Base-by-base conservation (phyloP, 2,888 invertebrate species). In the Hololepta plana region DNA sequence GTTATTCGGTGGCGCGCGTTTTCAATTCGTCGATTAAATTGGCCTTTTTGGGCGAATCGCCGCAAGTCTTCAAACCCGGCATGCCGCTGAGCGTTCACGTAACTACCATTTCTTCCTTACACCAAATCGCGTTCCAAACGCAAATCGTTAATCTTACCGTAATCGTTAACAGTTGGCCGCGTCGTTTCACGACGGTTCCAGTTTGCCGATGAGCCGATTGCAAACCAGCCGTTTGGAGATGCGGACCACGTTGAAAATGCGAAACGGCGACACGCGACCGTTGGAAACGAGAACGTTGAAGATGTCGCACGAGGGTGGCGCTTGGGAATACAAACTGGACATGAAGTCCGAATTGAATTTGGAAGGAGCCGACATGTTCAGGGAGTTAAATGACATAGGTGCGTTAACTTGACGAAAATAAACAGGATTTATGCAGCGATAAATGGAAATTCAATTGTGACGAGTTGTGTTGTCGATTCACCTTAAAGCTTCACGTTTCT, bases 11-110 rank as follows among this genome's bases (percentile, higher is more conserved):
- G 31, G 80, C 90, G 0, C 61, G 88, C 37, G 72, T 95, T 25
- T 88, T 75, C 49, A 87, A 88, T 56, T 85, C 88, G 0, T 80
- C 80, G 4, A 63, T 90, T 4, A 68, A 72, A 27, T 65, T 93
- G 2, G 64, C 71, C 17, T 87, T 93, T 53, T 61, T 93, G 2
- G 95, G 93, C 0, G 87, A 84, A 15, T 68, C 76, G 0, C 84
- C 93, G 4, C 87, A 93, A 53, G 77, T 95, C 9, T 93, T 93
- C 57, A 95, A 93, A 51, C 93, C 95, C 0, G 67, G 82, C 5
- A 90, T 93, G 81, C 85, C 90, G 0, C 79, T 88, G 43, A 75
- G 74, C 34, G 64, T 74, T 24, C 85, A 85, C 51, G 80, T 81
- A 53, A 67, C 73, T 59, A 23, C 10, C 13, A 23, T 24, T 7